Base-by-base conservation (phyloP, 2,888 invertebrate species). In the Shargacucullia verbasci region DNA sequence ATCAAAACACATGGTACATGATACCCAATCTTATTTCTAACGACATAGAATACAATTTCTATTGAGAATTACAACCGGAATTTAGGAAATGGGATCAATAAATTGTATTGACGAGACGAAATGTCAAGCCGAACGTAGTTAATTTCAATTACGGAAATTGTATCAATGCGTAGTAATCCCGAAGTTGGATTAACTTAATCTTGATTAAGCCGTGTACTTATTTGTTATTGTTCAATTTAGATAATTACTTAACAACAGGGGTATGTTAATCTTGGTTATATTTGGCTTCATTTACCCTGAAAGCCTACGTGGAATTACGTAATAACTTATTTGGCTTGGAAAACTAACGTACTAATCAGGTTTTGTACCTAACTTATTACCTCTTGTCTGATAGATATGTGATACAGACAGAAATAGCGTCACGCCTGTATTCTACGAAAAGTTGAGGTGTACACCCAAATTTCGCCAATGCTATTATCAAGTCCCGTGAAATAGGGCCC, bases 111-210 rank as follows among this genome's bases (percentile, higher is more conserved):
- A 57, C 37, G 41, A 49, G 54, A 72, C 15, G 34, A 43, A 57
- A 62, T 56, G 47, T 67, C 73, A 59, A 59, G 13, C 34, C 33
- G 25, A 49, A 38, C 49, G 34, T 49, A 63, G 47, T 66, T 67
- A 61, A 52, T 72, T 72, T 59, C 52, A 39, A 75, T 75, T 75
- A 72, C 29, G 49, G 43, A 56, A 71, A 72, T 62, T 56, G 68
- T 59, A 66, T 53, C 48, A 47, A 37, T 59, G 34, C 33, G 15
- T 38, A 55, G 55, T 56, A 45, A 56, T 56, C 34, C 45, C 12
- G 14, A 31, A 38, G 14, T 37, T 12, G 15, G 34, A 25, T 15
- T 54, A 29, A 29, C 39, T 64, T 59, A 53, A 73, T 59, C 59
- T 45, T 41, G 44, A 54, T 70, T 63, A 59, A 70, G 39, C 37